Evolutionary conservation across 1,140 invertebrate species (phyloP).

Genomic region (Ephestia elutella): DNA sequence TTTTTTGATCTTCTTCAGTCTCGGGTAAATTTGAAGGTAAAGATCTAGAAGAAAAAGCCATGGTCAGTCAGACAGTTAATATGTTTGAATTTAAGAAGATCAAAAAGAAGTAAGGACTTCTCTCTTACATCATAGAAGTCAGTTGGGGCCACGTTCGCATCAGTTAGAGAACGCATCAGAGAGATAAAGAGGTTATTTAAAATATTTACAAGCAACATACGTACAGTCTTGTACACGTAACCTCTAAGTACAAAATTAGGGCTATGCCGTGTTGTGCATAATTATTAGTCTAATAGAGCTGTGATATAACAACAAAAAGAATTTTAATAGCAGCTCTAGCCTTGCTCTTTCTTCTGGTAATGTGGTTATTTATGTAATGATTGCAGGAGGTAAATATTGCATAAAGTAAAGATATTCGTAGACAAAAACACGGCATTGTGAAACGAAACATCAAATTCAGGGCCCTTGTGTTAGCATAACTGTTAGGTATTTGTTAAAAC

Average conservation of each 20-base stretch:
- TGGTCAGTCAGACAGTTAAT: too few species aligned
- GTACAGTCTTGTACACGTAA: background rate
- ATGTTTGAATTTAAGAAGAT: too few species aligned
- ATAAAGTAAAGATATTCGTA: background rate
- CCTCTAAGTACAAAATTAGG: constrained; percentile 3
- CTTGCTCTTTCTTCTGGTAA: background rate
- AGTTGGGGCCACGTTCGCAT: too few species aligned
- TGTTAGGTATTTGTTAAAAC: background rate
- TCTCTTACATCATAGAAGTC: too few species aligned
- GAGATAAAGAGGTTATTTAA: too few species aligned
- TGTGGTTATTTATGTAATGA: background rate
- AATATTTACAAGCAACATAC: too few species aligned
- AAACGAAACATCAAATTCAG: background rate
- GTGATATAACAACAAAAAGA: background rate
- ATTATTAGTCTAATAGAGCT: background rate
- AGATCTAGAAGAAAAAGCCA: too few species aligned
- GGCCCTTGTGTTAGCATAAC: background rate
- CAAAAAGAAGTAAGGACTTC: too few species aligned
- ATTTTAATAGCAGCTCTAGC: background rate
- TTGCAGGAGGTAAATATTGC: background rate
- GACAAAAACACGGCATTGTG: background rate
- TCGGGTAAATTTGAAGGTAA: too few species aligned
- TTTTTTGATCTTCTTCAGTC: too few species aligned
- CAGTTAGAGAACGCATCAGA: too few species aligned
- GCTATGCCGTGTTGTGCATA: background rate